Base-by-base conservation (phyloP, 1,140 invertebrate species). In the Drosophila novamexicana region DNA sequence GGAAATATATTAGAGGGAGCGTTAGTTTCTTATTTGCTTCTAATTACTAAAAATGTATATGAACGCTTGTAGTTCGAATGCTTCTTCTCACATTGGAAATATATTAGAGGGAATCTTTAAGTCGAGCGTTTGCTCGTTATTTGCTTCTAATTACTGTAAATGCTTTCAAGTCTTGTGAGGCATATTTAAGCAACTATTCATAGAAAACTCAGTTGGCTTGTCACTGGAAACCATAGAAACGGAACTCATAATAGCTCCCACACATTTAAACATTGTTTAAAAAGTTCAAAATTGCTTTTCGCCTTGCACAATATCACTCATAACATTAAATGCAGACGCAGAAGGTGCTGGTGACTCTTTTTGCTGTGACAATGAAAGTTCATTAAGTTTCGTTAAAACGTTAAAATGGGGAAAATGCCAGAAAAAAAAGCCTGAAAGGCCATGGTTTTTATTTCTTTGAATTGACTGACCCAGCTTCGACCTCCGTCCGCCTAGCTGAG, bases 321-420 rank as follows among this genome's bases (percentile, higher is more conserved):
- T 78, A 89, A 88, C 81, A 89, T 88, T 89, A 88, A 81, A 74
- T 49, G 59, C 45, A 39, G 12, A 8, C 34, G 49, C 29, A 14
- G 47, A 16, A 7, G 10, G 32, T 18, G 8, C 39, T 45, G n/a
- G 47, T 34, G 44, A 57, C 58, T 62, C 44, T 76, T 76, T 73
- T 68, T 47, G 75, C 83, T 79, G 70, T 89, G 83, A 83, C 83
- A 81, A 80, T 84, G 84, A 89, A 89, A 89, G 85, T 84, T 89
- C 85, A 89, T 89, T 89, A 89, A 89, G 84, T 79, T 79, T 84
- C 84, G 80, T 84, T 84, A 78, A 78, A 83, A 89, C 68, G 79
- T 63, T 72, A 54, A 82, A 85, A 78, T 88, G 75, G 52, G 59
- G 58, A 59, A 85, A 79, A 53, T 68, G 59, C 53, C 66, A 56